A percentile compares a stretch with the other conserved stretches of the same genome.
Evolutionary conservation across 2,113 vertebrate genomes (phyloP).

Genomic region (Pseudopodoces humilis): DNA sequence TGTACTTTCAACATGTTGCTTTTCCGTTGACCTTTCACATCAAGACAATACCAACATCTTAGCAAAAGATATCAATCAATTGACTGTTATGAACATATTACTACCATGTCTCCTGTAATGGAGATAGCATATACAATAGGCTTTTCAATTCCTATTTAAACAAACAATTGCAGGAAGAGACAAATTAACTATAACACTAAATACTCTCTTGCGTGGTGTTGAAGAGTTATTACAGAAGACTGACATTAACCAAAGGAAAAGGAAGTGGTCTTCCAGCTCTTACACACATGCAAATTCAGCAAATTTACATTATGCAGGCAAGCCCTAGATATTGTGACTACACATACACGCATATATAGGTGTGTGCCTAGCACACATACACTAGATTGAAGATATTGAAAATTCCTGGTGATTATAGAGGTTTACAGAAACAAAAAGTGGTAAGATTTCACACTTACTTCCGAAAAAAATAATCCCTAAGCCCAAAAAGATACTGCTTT

Average conservation of each 20-base stretch:
- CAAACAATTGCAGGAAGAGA: slow-evolving; percentile 26
- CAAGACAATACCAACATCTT: not conserved
- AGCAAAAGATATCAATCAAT: not conserved
- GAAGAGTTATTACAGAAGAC: not conserved
- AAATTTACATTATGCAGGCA: not conserved
- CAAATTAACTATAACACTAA: not conserved
- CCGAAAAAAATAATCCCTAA: not conserved
- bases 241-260: slow-evolving; percentile 12
- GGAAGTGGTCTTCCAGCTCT: not conserved
- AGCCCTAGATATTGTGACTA: not conserved
- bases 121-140: not conserved
- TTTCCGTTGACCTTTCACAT: not conserved
- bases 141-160: slow-evolving; percentile 17
- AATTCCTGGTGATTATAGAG: not conserved
- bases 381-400: not conserved
- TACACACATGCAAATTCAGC: not conserved
- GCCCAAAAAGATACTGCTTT: not conserved
- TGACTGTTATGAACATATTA: not conserved
- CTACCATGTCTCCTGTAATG: not conserved
- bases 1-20: not conserved
- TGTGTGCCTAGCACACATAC: not conserved
- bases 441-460: not conserved
- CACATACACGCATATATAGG: accelerated
- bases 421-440: not conserved
- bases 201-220: not conserved